Percentiles rank a stretch among this genome's conserved stretches.
These are phyloP conservation scores for Sinodicranocentrus sp. DNA, from an alignment of 2,888 invertebrate genomes.

Conservation along the genomic window DNA sequence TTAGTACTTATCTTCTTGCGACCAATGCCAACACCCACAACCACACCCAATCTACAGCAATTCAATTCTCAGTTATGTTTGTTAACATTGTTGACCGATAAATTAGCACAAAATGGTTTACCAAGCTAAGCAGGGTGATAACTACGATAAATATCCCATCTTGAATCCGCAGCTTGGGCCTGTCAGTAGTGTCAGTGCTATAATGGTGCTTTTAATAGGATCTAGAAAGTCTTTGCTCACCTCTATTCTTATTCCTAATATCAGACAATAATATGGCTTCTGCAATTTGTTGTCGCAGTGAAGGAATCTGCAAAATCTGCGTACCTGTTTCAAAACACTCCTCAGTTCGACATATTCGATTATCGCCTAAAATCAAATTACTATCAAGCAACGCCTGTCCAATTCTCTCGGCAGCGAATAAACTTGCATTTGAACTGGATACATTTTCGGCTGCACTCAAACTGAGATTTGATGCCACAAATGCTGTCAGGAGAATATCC, in stretches of 20 bases:
- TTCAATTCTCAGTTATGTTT: no score
- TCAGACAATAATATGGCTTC: constrained; percentile 48
- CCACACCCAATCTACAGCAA: no score
- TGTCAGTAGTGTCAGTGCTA: no score
- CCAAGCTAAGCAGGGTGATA: no score
- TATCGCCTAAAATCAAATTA: constrained; percentile 29
- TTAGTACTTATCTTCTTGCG: no score
- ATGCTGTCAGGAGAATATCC: background rate
- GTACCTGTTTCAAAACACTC: constrained; percentile 58
- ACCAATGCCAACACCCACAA: no score
- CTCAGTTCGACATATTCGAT: constrained; percentile 39
- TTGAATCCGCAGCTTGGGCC: no score
- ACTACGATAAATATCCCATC: no score
- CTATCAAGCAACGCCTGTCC: constrained; percentile 39
- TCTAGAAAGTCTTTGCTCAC: constrained; percentile 50
- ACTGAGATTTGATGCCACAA: background rate
- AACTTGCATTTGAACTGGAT: background rate
- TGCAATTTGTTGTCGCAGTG: constrained; percentile 53
- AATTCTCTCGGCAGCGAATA: background rate
- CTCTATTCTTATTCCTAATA: constrained; percentile 49
- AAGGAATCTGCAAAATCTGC: constrained; percentile 33
- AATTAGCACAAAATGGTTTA: no score
- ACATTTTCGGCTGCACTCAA: background rate
- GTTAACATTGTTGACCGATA: no score
- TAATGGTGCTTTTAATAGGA: no score